Evolutionary conservation across 2,888 invertebrate genomes (phyloP).

Genomic region (Himalopsyche tibetana): DNA sequence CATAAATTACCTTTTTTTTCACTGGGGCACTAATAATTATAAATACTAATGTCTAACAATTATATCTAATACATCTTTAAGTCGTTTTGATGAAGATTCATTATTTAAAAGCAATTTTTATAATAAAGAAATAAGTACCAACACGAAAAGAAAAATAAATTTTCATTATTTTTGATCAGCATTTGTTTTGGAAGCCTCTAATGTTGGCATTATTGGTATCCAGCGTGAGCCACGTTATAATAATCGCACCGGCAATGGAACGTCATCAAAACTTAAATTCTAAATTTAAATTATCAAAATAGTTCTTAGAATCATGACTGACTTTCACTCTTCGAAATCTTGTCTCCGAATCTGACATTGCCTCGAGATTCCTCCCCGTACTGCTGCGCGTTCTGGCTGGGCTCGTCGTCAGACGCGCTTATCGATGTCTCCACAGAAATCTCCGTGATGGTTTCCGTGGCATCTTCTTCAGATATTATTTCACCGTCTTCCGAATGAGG

Average conservation of each 20-base stretch:
- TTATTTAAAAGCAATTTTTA: too few species aligned
- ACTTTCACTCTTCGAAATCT: constrained; percentile 65
- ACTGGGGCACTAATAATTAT: too few species aligned
- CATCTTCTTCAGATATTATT: constrained; percentile 47
- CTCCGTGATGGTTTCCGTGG: constrained; percentile 71
- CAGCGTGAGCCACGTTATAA: neutral
- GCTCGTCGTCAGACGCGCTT: constrained; percentile 67
- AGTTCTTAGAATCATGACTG: constrained; percentile 10
- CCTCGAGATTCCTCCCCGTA: constrained; percentile 67
- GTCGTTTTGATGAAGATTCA: too few species aligned
- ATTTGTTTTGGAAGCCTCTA: too few species aligned
- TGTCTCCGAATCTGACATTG: constrained; percentile 70
- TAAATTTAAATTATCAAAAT: neutral
- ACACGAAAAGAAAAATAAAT: too few species aligned
- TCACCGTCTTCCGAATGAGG: constrained; percentile 67
- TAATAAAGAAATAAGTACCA: too few species aligned
- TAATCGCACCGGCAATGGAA: neutral
- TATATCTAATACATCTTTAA: too few species aligned
- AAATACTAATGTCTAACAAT: too few species aligned
- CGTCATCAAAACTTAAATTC: neutral
- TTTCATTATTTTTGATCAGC: too few species aligned
- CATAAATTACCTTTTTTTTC: too few species aligned
- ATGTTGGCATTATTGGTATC: too few species aligned
- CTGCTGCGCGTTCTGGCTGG: constrained; percentile 61
- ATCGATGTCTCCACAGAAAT: constrained; percentile 75